phyloP scores from a whole-genome alignment of 2,113 vertebrate species.

The Podarcis raffonei region DNA sequence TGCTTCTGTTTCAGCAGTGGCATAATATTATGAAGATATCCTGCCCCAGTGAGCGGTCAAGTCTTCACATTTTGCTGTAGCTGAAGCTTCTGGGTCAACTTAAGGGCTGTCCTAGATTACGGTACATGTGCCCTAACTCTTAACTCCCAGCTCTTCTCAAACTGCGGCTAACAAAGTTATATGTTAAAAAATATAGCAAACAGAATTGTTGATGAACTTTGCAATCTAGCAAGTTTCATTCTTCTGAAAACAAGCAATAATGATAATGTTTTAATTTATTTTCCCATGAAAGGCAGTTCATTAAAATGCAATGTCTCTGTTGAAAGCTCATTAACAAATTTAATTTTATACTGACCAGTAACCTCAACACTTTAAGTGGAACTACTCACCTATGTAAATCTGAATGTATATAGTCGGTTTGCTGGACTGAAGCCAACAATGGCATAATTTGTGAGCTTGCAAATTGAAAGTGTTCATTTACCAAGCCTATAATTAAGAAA shows the following conservation, averaged over 20 bases:
- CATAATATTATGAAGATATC: too few relatives aligned
- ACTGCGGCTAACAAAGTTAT: neutral
- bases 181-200: neutral
- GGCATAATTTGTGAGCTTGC: neutral
- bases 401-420: slow-evolving; percentile 3
- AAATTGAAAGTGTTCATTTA: slow-evolving; percentile 14
- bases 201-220: neutral
- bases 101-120: too few relatives aligned
- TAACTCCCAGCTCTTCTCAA: neutral
- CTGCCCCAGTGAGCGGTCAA: too few relatives aligned
- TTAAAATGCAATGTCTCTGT: neutral
- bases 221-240: neutral
- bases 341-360: slow-evolving; percentile 11
- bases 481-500: neutral
- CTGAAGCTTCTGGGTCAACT: too few relatives aligned
- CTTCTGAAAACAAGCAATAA: neutral
- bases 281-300: neutral
- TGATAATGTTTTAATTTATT: slow-evolving; percentile 4
- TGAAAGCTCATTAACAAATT: neutral
- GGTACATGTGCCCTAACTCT: neutral
- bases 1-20: neutral
- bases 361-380: neutral
- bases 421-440: neutral
- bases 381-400: slow-evolving; percentile 4
- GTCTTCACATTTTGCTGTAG: too few relatives aligned